Conservation (phyloP, 1,140 invertebrate genomes). For the Drosophila nasuta region DNA sequence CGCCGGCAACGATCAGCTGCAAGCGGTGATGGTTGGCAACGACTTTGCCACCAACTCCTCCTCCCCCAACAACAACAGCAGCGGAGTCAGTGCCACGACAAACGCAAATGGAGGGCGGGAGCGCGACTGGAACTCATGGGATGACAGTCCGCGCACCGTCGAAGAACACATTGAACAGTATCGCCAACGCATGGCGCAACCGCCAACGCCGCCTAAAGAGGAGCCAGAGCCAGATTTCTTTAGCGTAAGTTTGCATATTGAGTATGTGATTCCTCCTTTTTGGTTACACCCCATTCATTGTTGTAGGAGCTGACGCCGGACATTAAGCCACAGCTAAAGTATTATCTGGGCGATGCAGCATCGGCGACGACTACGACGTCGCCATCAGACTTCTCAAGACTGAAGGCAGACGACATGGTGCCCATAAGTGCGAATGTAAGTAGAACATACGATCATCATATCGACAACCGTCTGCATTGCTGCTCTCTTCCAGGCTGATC, state of each 20-base stretch:
- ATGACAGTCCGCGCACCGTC: constrained; percentile 81
- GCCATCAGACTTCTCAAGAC: constrained; percentile 71
- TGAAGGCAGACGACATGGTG: constrained; percentile 76
- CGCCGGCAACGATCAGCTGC: constrained; percentile 53
- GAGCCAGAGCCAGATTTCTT: constrained; percentile 82
- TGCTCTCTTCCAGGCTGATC: constrained; percentile 65
- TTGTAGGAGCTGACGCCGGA: constrained; percentile 77
- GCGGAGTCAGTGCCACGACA: neutral
- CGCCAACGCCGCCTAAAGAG: constrained; percentile 73
- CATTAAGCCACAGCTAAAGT: constrained; percentile 80
- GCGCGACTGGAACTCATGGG: constrained; percentile 84
- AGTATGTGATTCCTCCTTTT: neutral
- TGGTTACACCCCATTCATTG: neutral
- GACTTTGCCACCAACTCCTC: constrained; percentile 39
- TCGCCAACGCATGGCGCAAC: constrained; percentile 76
- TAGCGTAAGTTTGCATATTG: constrained; percentile 59
- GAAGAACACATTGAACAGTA: constrained; percentile 84
- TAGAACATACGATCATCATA: neutral
- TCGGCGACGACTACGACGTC: constrained; percentile 20
- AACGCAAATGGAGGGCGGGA: constrained; percentile 40
- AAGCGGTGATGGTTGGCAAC: constrained; percentile 63
- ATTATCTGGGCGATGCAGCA: constrained; percentile 60
- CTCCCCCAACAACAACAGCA: too few relatives aligned
- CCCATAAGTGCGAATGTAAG: constrained; percentile 76
- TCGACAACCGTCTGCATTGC: too few relatives aligned